These are phyloP conservation scores for Callithrix jacchus DNA, from an alignment of 2,113 vertebrate species.

Conservation along the genomic window DNA sequence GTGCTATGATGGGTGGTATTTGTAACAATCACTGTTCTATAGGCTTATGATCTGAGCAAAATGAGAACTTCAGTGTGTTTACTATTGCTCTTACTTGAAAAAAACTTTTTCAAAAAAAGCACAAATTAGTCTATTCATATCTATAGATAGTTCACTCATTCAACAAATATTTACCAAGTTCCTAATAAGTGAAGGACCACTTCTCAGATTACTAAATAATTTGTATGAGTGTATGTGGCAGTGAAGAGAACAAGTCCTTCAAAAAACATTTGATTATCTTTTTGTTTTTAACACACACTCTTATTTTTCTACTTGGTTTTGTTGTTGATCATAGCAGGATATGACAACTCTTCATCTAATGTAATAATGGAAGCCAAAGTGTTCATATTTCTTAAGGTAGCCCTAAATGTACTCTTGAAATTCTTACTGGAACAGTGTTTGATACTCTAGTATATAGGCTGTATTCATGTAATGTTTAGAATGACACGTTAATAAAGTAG, in stretches of 20 bases:
- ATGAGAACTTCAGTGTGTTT: slow-evolving; percentile 47
- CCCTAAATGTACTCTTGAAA: slow-evolving; percentile 40
- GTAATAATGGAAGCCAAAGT: slow-evolving; percentile 69
- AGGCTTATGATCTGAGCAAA: slow-evolving; percentile 36
- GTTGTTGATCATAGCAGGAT: slow-evolving; percentile 51
- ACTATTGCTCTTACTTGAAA: slow-evolving; percentile 70
- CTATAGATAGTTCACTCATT: not conserved
- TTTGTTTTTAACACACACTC: not conserved
- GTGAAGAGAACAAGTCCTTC: not conserved
- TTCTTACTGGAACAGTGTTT: slow-evolving; percentile 68
- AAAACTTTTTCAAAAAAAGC: slow-evolving; percentile 30
- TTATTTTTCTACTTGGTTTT: slow-evolving; percentile 72
- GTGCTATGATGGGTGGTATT: not conserved
- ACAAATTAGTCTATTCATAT: slow-evolving; percentile 55
- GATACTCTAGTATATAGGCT: slow-evolving; percentile 51
- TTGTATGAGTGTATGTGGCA: not conserved
- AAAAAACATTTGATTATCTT: slow-evolving; percentile 29
- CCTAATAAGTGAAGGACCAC: slow-evolving; percentile 34
- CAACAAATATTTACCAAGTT: slow-evolving; percentile 33
- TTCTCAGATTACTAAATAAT: slow-evolving; percentile 30
- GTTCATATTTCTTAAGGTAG: slow-evolving; percentile 60
- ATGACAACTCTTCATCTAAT: slow-evolving; percentile 41
- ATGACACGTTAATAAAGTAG: slow-evolving; percentile 64
- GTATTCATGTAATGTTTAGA: slow-evolving; percentile 64
- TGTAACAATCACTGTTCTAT: not conserved